These are phyloP conservation scores for Alfaro cultratus DNA, from an alignment of 2,797 vertebrate genomes.

Conservation along the genomic window DNA sequence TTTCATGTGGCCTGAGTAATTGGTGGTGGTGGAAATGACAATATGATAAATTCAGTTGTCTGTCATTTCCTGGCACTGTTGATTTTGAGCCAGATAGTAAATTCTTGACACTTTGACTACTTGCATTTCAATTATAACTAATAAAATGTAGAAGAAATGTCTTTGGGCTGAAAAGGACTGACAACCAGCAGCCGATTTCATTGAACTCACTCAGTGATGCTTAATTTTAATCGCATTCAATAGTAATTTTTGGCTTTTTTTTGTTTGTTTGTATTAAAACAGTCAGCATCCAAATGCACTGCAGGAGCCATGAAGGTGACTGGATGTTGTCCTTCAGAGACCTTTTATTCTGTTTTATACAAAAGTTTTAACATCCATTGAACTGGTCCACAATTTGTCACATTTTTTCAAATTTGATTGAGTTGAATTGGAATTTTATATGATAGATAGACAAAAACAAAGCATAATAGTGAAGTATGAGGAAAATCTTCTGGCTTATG, in stretches of 20 bases:
- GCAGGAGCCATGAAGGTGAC: background rate
- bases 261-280: background rate
- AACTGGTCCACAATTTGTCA: background rate
- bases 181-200: background rate
- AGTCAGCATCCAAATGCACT: background rate
- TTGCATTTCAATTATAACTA: background rate
- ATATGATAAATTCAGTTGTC: constrained; percentile 34
- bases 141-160: background rate
- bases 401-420: no score
- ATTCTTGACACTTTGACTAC: constrained; percentile 19
- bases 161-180: background rate
- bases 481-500: background rate
- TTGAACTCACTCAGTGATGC: background rate
- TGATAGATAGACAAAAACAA: background rate
- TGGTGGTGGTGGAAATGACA: constrained; percentile 45
- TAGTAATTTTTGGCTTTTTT: background rate
- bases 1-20: constrained; percentile 51
- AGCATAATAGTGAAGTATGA: background rate
- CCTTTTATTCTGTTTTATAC: background rate
- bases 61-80: constrained; percentile 24
- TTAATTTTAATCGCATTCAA: background rate
- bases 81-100: constrained; percentile 25
- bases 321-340: background rate
- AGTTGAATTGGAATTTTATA: background rate
- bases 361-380: background rate